Conservation (phyloP, 2,888 invertebrate genomes). For the Limnephilus lunatus region DNA sequence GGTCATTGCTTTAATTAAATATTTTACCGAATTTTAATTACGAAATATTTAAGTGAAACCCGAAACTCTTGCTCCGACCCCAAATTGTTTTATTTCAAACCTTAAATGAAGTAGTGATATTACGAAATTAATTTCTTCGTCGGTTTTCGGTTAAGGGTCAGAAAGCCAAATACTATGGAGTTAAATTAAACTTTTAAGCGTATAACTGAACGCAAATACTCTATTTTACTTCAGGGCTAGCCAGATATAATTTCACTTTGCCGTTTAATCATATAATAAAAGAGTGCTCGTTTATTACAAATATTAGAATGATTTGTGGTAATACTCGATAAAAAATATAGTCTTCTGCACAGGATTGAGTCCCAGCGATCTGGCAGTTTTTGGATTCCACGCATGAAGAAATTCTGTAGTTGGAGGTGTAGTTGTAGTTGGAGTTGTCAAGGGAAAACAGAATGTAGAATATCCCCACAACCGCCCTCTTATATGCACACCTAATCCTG, state of each 20-base stretch:
- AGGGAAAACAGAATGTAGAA: no score
- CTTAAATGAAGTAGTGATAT: background rate
- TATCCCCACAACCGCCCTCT: no score
- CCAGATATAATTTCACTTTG: background rate
- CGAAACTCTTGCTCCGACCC: background rate
- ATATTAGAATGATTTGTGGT: background rate
- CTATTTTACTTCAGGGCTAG: background rate
- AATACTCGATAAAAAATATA: background rate
- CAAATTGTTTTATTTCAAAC: background rate
- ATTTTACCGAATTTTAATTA: background rate
- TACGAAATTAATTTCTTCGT: background rate
- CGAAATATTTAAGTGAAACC: background rate
- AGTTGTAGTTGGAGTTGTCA: no score
- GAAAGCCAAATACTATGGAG: background rate
- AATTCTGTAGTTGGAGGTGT: no score
- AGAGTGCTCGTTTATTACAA: background rate
- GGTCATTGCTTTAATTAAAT: background rate
- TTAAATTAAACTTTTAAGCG: background rate
- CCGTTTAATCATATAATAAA: background rate
- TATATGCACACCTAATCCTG: no score
- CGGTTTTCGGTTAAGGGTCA: background rate
- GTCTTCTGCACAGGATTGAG: background rate
- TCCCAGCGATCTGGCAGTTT: no score
- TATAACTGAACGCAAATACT: background rate
- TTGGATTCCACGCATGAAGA: no score